Base-by-base conservation (phyloP, 1,140 invertebrate genomes). In the Oncopodura yosiiana region DNA sequence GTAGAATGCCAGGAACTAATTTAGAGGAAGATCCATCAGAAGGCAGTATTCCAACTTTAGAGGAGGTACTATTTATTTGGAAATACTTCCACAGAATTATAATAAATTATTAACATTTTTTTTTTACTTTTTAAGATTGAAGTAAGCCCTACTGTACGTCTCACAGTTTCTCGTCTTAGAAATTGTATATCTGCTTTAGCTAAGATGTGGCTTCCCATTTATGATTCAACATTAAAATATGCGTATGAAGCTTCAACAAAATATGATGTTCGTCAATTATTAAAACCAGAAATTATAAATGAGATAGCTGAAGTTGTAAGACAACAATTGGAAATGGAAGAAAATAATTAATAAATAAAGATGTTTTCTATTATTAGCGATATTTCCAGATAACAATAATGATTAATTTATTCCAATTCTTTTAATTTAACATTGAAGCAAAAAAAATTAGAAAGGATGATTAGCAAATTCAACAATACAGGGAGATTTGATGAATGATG, bases 241-340 rank as follows among this genome's bases (percentile, higher is more conserved):
- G 89, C 91, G 2, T 96, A 83, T 71, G 91, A 97, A 65, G 86
- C 87, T 63, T 94, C 91, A 16, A 67, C 79, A 1, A 87, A 87
- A 69, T 94, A 91, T 69, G 68, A 77, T 38, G 80, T 86, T 41
- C 73, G 67, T 68, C 36, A 54, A 29, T 69, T 94, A 3, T 69
- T 93, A 1, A 78, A 83, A 61, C 82, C 88, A 5, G 87, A 91
- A 69, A 77, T 82, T 1, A 87, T 87, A 72, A 71, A 84, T 16
- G 84, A 93, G 71, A 72, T 94, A 24, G 80, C 58, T 6, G 59
- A 67, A 53, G 24, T 63, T 39, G 56, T 64, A 12, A 44, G 56
- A 3, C 50, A 48, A 18, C 64, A 62, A 44, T 54, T 65, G 51
- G 19, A 57, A 3, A 26, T 49, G 8, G 64, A 65, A 32, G 30